Conservation (phyloP, 2,113 vertebrate genomes). For the Chaetodon trifascialis region DNA sequence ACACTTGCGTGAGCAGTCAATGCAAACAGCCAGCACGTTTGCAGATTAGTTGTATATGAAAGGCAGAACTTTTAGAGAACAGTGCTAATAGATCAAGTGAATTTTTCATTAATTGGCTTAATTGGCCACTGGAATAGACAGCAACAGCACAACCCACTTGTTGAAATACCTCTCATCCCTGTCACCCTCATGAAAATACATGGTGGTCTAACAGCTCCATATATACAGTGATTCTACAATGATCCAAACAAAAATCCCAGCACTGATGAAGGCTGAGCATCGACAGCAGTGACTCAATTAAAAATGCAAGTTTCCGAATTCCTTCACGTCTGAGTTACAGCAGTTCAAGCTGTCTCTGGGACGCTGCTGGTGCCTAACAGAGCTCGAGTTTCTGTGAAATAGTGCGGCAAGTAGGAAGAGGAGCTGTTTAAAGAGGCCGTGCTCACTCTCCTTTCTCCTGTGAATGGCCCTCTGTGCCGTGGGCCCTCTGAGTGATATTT, state of each 20-base stretch:
- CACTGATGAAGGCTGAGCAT: not conserved
- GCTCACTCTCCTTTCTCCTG: slow-evolving; percentile 56
- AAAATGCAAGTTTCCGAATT: slow-evolving; percentile 17
- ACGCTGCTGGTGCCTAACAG: not conserved
- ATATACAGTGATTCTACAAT: not conserved
- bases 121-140: not conserved
- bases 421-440: slow-evolving; percentile 29
- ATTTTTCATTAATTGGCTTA: not conserved
- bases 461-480: slow-evolving; percentile 62
- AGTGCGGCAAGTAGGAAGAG: slow-evolving; percentile 44
- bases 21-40: not conserved
- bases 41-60: not conserved
- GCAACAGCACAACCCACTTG: too few species aligned
- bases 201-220: not conserved
- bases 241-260: not conserved
- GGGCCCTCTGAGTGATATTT: slow-evolving; percentile 63
- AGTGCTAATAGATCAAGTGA: too few species aligned
- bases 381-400: slow-evolving; percentile 40
- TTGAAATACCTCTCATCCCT: not conserved
- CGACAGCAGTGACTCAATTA: not conserved
- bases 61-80: not conserved
- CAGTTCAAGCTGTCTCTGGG: not conserved
- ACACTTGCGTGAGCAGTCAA: too few species aligned
- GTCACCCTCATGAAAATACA: not conserved
- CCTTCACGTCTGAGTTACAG: not conserved